Evolutionary conservation across 2,797 vertebrate species (phyloP).

Genomic region (Vultur gryphus): DNA sequence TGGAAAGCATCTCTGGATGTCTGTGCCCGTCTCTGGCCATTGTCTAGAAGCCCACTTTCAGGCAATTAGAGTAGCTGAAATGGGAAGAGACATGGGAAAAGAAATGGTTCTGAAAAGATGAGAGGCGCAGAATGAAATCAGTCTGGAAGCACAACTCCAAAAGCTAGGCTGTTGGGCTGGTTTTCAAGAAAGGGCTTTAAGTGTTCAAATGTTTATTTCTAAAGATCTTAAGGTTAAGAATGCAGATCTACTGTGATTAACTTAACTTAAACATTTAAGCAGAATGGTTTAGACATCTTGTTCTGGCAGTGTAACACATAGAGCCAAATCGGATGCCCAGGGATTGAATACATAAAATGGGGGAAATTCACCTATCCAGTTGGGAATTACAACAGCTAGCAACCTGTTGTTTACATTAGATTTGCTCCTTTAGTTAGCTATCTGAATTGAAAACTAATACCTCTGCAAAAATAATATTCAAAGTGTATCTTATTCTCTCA

Average conservation of each 20-base stretch:
- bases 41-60: neutral
- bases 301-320: neutral
- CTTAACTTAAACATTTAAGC: neutral
- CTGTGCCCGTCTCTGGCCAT: neutral
- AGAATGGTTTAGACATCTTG: neutral
- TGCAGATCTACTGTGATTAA: neutral
- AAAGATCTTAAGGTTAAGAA: neutral
- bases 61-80: neutral
- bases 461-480: neutral
- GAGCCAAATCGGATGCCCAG: neutral
- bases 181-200: neutral
- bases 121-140: neutral
- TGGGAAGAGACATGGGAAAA: neutral
- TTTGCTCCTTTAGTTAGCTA: neutral
- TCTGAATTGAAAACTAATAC: neutral
- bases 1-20: neutral
- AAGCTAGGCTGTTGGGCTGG: neutral
- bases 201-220: neutral
- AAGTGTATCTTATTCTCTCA: neutral
- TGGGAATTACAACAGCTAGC: neutral
- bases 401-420: neutral
- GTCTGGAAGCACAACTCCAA: neutral
- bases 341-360: neutral
- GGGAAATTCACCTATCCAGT: neutral
- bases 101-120: neutral